Evolutionary conservation across 2,888 invertebrate species (phyloP).

Genomic region (Diarsia brunnea): DNA sequence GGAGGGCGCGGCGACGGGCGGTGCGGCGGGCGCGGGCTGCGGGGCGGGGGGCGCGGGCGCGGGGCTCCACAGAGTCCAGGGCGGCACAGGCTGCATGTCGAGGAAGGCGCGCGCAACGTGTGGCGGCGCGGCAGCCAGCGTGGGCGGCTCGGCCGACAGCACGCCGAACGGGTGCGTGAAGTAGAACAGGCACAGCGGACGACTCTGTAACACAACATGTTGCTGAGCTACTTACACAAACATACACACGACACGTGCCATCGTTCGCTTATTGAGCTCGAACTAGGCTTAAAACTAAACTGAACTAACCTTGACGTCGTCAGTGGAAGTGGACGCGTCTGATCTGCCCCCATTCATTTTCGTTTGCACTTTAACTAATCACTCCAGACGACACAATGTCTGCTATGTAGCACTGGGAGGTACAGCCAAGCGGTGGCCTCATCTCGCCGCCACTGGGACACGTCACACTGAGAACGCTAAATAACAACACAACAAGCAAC

Average conservation of each 20-base stretch:
- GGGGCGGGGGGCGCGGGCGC: constrained; percentile 3
- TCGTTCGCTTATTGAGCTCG: background rate
- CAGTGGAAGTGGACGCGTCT: constrained; percentile 88
- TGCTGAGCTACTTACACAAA: background rate
- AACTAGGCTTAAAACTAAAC: background rate
- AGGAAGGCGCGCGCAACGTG: constrained; percentile 77
- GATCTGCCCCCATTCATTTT: constrained; percentile 80
- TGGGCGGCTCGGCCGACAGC: constrained; percentile 87
- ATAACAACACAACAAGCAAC: constrained; percentile 9
- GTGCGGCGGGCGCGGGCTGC: background rate
- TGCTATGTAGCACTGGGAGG: background rate
- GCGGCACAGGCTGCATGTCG: constrained; percentile 79
- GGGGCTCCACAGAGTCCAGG: constrained; percentile 73
- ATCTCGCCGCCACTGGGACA: constrained; percentile 20
- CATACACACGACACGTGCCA: no score
- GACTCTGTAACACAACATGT: constrained; percentile 73
- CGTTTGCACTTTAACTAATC: constrained; percentile 36
- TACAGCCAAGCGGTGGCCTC: constrained; percentile 30
- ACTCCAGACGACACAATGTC: constrained; percentile 12
- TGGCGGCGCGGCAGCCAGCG: constrained; percentile 73
- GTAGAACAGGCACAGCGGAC: constrained; percentile 90
- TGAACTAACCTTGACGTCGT: constrained; percentile 82
- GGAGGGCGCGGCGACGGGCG: constrained; percentile 46
- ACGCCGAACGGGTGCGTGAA: constrained; percentile 91
- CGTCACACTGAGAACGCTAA: background rate